phyloP scores from a whole-genome alignment of 1,140 invertebrate genomes.

The Phymorhynchus buccinoides region DNA sequence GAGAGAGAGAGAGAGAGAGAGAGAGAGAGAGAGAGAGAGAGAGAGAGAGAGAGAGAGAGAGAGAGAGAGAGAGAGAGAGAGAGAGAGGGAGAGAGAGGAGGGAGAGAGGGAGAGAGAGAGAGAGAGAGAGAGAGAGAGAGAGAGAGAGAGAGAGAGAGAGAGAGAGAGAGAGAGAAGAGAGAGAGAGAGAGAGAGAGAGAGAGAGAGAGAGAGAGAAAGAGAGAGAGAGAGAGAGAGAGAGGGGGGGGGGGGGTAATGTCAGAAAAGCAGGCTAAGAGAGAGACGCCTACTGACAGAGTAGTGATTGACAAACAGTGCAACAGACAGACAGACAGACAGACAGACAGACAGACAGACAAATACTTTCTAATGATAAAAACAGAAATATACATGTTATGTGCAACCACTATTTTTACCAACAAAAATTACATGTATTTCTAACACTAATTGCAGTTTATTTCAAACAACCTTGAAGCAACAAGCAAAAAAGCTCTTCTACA shows the following conservation, averaged over 20 bases:
- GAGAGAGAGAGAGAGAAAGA: slow-evolving; percentile 31
- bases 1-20: background rate
- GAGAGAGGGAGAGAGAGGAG: background rate
- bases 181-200: slow-evolving; percentile 22
- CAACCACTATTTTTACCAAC: too few relatives aligned
- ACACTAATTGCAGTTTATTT: too few relatives aligned
- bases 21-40: background rate
- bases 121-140: slow-evolving; percentile 29
- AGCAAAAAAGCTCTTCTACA: too few relatives aligned
- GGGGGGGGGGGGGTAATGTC: background rate
- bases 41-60: background rate
- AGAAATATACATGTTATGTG: too few relatives aligned
- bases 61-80: background rate
- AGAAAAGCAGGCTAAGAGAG: background rate
- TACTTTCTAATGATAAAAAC: too few relatives aligned
- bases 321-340: background rate
- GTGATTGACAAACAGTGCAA: background rate
- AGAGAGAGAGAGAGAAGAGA: background rate
- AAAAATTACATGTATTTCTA: too few relatives aligned
- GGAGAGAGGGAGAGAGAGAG: background rate
- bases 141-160: slow-evolving; percentile 34
- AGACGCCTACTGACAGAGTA: background rate
- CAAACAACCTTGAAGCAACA: too few relatives aligned
- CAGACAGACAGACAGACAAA: too few relatives aligned
- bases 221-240: slow-evolving; percentile 18